Conservation (phyloP, 1,140 invertebrate genomes). For the Danaus plexippus region DNA sequence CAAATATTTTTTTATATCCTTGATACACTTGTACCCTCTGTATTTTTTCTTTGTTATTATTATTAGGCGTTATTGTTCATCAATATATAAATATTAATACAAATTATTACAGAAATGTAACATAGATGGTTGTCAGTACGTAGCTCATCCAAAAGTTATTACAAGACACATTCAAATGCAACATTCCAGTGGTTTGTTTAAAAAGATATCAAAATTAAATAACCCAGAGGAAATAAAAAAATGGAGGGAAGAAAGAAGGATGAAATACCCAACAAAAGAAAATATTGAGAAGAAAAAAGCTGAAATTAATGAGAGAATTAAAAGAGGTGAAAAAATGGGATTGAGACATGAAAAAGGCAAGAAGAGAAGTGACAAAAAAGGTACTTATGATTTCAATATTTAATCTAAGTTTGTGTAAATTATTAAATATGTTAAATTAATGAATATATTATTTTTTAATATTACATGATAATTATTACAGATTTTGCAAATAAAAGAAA, state of each 20-base stretch:
- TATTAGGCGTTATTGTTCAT: too few relatives aligned
- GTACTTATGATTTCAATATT: slow-evolving; percentile 14
- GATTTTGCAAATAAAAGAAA: too few relatives aligned
- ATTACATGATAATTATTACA: too few relatives aligned
- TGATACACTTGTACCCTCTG: too few relatives aligned
- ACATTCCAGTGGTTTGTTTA: slow-evolving; percentile 83
- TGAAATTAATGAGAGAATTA: slow-evolving; percentile 75
- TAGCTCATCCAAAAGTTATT: slow-evolving; percentile 83
- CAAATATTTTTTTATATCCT: too few relatives aligned
- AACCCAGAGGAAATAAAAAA: slow-evolving; percentile 85
- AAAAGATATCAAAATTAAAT: slow-evolving; percentile 80
- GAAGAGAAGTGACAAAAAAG: slow-evolving; percentile 21
- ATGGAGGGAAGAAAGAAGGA: slow-evolving; percentile 86
- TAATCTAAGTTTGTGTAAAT: too few relatives aligned
- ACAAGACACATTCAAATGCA: slow-evolving; percentile 86
- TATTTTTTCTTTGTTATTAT: too few relatives aligned
- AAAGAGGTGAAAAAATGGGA: slow-evolving; percentile 79
- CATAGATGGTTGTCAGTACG: slow-evolving; percentile 85
- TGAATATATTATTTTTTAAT: too few relatives aligned
- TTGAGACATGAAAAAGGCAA: slow-evolving; percentile 43
- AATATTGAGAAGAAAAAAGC: slow-evolving; percentile 80
- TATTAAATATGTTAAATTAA: too few relatives aligned
- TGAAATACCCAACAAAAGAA: slow-evolving; percentile 78
- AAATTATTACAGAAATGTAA: slow-evolving; percentile 74
- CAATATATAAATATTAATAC: too few relatives aligned